Evolutionary conservation across 1,140 invertebrate species (phyloP), one percentile per base, ranked within the genome.

Genomic region (Pogonomyrmex barbatus): DNA sequence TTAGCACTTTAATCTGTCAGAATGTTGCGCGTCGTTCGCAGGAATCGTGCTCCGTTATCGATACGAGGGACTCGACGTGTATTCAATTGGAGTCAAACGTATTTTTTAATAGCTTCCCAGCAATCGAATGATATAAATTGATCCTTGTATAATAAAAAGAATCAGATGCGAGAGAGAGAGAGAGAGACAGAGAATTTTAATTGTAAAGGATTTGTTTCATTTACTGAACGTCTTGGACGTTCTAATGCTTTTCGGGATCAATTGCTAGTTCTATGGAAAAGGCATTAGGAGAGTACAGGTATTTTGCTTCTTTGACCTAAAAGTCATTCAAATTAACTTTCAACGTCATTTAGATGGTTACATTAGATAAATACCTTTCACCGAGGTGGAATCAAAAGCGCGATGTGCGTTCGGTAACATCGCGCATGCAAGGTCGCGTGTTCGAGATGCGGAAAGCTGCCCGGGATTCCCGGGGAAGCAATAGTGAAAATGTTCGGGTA

Each of bases 1-100:
- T 83, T 75, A 62, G 45, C 68, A 62, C 58, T 83, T 83, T 75
- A 54, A 83, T 73, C 67, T 12, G 2, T 54, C 10, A n/a, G 68
- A 73, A 73, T 75, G 42, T 47, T 71, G 67, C 79, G 42, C 60
- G 42, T 73, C 63, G 67, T 36, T 45, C 10, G 24, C 33, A 10
- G 33, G 54, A 50, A 50, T 10, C n/a, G 42, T 47, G 75, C 9
- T 62, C 30, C 24, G 77, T 79, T 79, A 79, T 42, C 47, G 42
- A 83, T 42, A 73, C 4, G 30, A 36, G 52, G n/a, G 12, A 42
- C 17, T 45, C 39, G 12, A 50, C 33, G 45, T 47, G 14, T 17
- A 42, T 24, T 30, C 36, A 24, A 36, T 24, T 56, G 33, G 42
- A 71, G 39, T 47, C 10, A 54, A 79, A 68, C 62, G 5, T 12